Base-by-base conservation (phyloP, 2,888 invertebrate species). In the Brenthis ino region DNA sequence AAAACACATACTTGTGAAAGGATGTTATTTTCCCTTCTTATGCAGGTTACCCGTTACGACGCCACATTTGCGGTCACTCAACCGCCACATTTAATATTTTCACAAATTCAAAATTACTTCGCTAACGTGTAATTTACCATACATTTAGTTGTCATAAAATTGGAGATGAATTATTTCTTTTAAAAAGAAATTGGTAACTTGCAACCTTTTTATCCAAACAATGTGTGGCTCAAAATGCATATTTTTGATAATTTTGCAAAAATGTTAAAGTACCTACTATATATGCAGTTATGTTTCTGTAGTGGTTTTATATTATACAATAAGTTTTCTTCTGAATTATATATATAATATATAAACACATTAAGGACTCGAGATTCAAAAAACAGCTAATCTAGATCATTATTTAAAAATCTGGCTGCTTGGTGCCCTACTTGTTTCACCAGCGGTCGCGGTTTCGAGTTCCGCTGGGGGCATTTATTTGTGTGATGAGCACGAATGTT, bases 21-120 rank as follows among this genome's bases (percentile, higher is more conserved):
- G 24, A 50, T 50, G 60, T 63, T 53, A 63, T 63, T 43, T 53
- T 63, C 24, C 37, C 13, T 53, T 53, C 13, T 53, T 51, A 63
- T 63, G 63, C 63, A 20, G 54, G 63, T 63, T 24, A 28, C 14
- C 63, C 63, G 54, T 53, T 65, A 43, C 53, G 16, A 43, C 12
- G 50, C 37, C 57, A 37, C 37, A 24, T 53, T 58, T 65, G 65
- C 58, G 65, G 65, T 65, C 57, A 51, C 57, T 65, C 51, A 57
- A 65, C 51, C 24, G 51, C 33, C 65, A 51, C 53, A 12, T 20
- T 20, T 56, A 12, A 24, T 24, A 16, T 37, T 37, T 43, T 13
- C 53, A 65, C 43, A 65, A 43, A 33, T 37, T 53, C 14, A 3
- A 53, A 65, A 57, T 57, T 61, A 33, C 50, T 14, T 56, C 50